Percentiles rank a stretch among this genome's conserved stretches.
Conservation (phyloP, 2,888 invertebrate species). For the Acleris literana region DNA sequence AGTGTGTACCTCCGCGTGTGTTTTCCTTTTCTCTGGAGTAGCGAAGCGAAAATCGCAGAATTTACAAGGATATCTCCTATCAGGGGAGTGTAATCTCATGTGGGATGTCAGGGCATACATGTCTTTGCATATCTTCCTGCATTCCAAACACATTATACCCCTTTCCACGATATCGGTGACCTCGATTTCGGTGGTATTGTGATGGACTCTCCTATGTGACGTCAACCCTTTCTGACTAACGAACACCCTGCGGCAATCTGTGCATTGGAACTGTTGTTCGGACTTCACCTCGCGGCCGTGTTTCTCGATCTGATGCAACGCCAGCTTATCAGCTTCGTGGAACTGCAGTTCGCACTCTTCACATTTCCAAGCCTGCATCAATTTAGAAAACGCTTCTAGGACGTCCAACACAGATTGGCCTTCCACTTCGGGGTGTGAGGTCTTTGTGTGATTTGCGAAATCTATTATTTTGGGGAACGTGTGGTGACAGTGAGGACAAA, state of each 20-base stretch:
- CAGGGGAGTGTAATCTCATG: slow-evolving; percentile 71
- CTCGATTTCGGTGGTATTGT: slow-evolving; percentile 57
- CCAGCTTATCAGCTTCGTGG: slow-evolving; percentile 72
- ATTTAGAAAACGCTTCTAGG: slow-evolving; percentile 69
- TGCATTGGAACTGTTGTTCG: slow-evolving; percentile 68
- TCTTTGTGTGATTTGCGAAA: slow-evolving; percentile 70
- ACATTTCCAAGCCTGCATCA: slow-evolving; percentile 78
- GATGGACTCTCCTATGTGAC: slow-evolving; percentile 70
- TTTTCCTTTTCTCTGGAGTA: slow-evolving; percentile 68
- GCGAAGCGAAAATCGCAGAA: slow-evolving; percentile 77
- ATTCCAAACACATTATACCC: slow-evolving; percentile 73
- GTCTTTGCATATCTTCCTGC: slow-evolving; percentile 74
- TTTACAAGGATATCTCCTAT: slow-evolving; percentile 73
- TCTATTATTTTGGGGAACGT: slow-evolving; percentile 69
- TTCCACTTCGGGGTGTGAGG: slow-evolving; percentile 67
- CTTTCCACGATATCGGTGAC: slow-evolving; percentile 56
- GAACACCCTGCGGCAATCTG: slow-evolving; percentile 72
- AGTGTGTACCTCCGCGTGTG: slow-evolving; percentile 71
- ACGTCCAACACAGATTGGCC: slow-evolving; percentile 71
- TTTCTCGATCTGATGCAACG: slow-evolving; percentile 68
- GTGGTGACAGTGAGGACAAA: slow-evolving; percentile 65
- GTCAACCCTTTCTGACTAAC: slow-evolving; percentile 70
- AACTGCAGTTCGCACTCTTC: slow-evolving; percentile 75
- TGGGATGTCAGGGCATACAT: slow-evolving; percentile 68
- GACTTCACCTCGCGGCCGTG: slow-evolving; percentile 67